Conservation (phyloP, 2,797 vertebrate genomes). For the Limosa lapponica region DNA sequence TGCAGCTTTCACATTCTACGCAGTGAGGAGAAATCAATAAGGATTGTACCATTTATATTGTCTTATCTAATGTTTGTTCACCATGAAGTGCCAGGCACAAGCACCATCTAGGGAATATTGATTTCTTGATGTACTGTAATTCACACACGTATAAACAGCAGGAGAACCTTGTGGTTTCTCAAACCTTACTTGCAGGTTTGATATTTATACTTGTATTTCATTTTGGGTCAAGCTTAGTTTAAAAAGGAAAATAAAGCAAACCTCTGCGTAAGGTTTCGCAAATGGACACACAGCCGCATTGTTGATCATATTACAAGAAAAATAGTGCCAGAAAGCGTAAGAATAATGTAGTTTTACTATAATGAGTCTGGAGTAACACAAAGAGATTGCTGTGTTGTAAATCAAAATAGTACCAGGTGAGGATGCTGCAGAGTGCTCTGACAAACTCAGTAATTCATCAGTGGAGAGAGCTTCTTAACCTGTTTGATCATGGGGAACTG, state of each 20-base stretch:
- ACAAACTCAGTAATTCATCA: background rate
- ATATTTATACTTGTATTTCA: constrained; percentile 21
- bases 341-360: background rate
- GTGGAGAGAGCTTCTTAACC: background rate
- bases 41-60: constrained; percentile 75
- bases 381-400: background rate
- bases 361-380: background rate
- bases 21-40: constrained; percentile 73
- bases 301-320: background rate
- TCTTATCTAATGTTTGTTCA: constrained; percentile 74
- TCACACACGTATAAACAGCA: constrained; percentile 70
- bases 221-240: constrained; percentile 19
- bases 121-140: constrained; percentile 77
- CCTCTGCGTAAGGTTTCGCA: background rate
- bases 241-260: constrained; percentile 11
- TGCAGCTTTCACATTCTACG: constrained; percentile 61
- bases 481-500: background rate
- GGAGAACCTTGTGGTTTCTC: constrained; percentile 56
- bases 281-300: background rate
- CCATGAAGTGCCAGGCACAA: constrained; percentile 75
- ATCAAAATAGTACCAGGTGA: background rate
- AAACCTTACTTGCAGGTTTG: constrained; percentile 25
- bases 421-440: background rate
- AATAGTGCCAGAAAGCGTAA: background rate
- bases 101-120: constrained; percentile 73